Percentiles rank a stretch among this genome's conserved stretches.
These are phyloP conservation scores for Cepaea nemoralis DNA, from an alignment of 1,140 invertebrate genomes.

Conservation along the genomic window DNA sequence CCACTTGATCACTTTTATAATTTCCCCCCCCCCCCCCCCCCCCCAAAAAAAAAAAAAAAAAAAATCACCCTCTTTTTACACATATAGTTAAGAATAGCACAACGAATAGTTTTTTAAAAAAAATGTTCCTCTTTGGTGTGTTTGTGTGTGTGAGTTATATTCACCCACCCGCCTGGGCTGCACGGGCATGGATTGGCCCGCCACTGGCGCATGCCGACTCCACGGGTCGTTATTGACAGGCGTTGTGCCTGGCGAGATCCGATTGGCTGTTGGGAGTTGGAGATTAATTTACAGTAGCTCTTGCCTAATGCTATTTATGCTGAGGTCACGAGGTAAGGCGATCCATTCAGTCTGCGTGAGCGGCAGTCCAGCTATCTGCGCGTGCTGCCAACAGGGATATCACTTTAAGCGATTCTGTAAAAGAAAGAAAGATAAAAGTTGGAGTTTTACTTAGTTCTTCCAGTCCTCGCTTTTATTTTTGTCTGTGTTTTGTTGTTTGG, in stretches of 20 bases:
- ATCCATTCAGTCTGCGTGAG: constrained; percentile 47
- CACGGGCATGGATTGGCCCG: constrained; percentile 40
- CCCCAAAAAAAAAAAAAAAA: too few species aligned
- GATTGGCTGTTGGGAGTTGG: constrained; percentile 41
- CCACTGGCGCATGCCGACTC: constrained; percentile 36
- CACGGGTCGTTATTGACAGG: constrained; percentile 42
- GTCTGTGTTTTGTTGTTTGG: constrained; percentile 39
- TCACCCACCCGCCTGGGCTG: background rate
- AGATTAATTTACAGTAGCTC: constrained; percentile 51
- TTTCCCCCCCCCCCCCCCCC: background rate
- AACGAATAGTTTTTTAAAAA: background rate
- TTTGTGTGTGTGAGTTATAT: too few species aligned
- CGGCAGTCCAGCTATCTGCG: constrained; percentile 15
- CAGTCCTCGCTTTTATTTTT: constrained; percentile 31
- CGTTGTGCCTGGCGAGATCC: constrained; percentile 41
- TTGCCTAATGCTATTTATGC: constrained; percentile 52
- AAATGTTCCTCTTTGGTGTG: too few species aligned
- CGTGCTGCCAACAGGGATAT: constrained; percentile 39
- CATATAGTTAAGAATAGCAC: background rate
- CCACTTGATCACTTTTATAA: background rate
- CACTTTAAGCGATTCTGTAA: constrained; percentile 5
- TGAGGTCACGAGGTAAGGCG: constrained; percentile 45
- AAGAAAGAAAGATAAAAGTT: constrained; percentile 30
- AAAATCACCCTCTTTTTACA: too few species aligned
- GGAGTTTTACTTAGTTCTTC: constrained; percentile 32